Evolutionary conservation across 2,888 invertebrate species (phyloP).

Genomic region (Drosophila mercatorum): DNA sequence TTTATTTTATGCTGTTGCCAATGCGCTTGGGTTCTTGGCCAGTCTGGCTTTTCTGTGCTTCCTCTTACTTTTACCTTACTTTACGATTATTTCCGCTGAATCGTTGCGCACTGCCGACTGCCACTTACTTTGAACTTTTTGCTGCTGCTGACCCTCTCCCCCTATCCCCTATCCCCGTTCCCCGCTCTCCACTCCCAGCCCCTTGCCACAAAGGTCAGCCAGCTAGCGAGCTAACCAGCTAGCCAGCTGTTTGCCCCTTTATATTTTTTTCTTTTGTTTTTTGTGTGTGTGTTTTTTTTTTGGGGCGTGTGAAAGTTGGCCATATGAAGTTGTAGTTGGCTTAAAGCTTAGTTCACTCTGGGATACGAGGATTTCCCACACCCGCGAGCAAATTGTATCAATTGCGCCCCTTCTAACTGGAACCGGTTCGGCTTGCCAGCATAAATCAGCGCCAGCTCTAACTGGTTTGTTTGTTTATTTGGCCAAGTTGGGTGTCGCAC

Average conservation of each 20-base stretch:
- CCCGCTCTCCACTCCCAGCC: neutral
- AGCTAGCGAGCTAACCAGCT: slow-evolving; percentile 11
- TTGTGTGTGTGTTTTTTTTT: slow-evolving; percentile 11
- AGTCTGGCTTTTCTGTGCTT: slow-evolving; percentile 8
- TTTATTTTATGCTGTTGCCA: slow-evolving; percentile 70
- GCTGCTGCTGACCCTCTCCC: slow-evolving; percentile 39
- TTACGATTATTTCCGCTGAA: slow-evolving; percentile 79
- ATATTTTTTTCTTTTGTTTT: neutral
- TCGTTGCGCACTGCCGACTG: slow-evolving; percentile 69
- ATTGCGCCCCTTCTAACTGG: slow-evolving; percentile 54
- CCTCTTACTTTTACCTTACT: slow-evolving; percentile 59
- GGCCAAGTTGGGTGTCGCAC: slow-evolving; percentile 34
- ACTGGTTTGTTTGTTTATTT: slow-evolving; percentile 77
- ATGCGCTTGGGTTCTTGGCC: slow-evolving; percentile 28
- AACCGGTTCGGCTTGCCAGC: slow-evolving; percentile 61
- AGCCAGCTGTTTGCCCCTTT: slow-evolving; percentile 13
- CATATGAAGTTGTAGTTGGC: slow-evolving; percentile 35
- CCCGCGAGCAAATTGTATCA: slow-evolving; percentile 71
- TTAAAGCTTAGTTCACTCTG: slow-evolving; percentile 28
- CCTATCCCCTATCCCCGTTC: neutral
- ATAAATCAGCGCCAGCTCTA: slow-evolving; percentile 58
- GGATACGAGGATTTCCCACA: slow-evolving; percentile 48
- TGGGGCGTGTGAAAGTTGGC: slow-evolving; percentile 74
- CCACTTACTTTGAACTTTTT: slow-evolving; percentile 72
- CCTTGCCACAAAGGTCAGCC: slow-evolving; percentile 14